Base-by-base conservation (phyloP, 2,888 invertebrate genomes). In the Euspilapteryx auroguttella region DNA sequence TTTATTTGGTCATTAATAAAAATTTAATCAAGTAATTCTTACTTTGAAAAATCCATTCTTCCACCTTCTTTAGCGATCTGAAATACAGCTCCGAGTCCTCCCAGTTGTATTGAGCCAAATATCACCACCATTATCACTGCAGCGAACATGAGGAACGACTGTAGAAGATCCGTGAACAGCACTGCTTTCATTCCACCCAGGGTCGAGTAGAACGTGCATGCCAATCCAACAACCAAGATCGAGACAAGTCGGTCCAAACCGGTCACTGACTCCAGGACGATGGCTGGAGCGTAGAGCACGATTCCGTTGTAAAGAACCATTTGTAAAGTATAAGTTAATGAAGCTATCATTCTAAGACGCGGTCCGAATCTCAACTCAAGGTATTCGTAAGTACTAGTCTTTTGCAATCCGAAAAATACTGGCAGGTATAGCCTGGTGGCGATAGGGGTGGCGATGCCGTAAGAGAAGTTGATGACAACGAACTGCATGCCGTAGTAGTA, bases 161-260 rank as follows among this genome's bases (percentile, higher is more conserved):
- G 89, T 39, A 93, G 85, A 2, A 94, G 82, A 48, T 94, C 94
- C 0, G 93, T 93, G 41, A 92, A 82, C 27, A 94, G 62, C 0
- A 94, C 93, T 3, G 94, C 93, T 55, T 94, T 94, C 83, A 94
- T 92, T 20, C 94, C 94, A 11, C 94, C 94, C 36, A 93, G 75
- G 1, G 89, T 86, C 0, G 92, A 90, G 46, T 93, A 93, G 52
- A 93, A 88, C 0, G 91, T 89, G 49, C 92, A 93, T 3, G 85
- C 89, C 25, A 87, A 47, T 2, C 86, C 89, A 30, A 89, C 84
- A 1, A 82, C 78, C 31, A 91, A 53, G 38, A 93, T 87, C 1
- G 91, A 89, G 36, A 82, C 71, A 14, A 82, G 55, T 61, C 85
- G 81, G 34, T 82, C 81, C 5, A 91, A 63, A n/a, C 89, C 89